Conservation (phyloP, 2,888 invertebrate genomes). For the Acrocyrtus sp. region DNA sequence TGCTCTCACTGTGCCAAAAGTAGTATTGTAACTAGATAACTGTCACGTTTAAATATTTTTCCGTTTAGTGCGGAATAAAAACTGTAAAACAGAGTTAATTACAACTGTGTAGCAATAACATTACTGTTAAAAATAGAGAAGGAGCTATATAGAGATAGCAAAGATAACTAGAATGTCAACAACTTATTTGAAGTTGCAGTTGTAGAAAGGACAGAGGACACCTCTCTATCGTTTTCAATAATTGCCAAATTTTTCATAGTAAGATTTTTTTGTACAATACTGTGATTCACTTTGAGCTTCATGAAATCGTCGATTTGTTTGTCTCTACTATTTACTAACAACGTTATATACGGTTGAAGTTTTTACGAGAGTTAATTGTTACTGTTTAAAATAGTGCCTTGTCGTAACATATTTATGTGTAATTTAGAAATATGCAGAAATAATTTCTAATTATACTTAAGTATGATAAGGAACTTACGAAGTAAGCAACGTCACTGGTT, state of each 20-base stretch:
- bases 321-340: slow-evolving; percentile 44
- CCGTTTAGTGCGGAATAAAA: too few species aligned
- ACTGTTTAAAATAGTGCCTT: neutral
- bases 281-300: slow-evolving; percentile 59
- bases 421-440: neutral
- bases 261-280: slow-evolving; percentile 51
- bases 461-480: slow-evolving; percentile 23
- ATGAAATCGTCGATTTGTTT: slow-evolving; percentile 46
- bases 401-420: neutral
- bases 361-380: too few species aligned
- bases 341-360: too few species aligned
- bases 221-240: slow-evolving; percentile 47
- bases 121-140: too few species aligned
- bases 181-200: too few species aligned
- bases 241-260: slow-evolving; percentile 51
- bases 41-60: too few species aligned
- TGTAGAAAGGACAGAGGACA: too few species aligned
- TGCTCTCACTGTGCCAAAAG: slow-evolving; percentile 45
- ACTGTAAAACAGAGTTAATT: too few species aligned
- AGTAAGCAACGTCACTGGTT: slow-evolving; percentile 25
- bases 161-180: too few species aligned
- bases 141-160: too few species aligned
- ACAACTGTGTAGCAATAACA: too few species aligned
- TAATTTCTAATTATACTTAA: neutral
- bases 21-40: too few species aligned